Conservation (phyloP, 2,113 vertebrate genomes). For the Lepus americanus region DNA sequence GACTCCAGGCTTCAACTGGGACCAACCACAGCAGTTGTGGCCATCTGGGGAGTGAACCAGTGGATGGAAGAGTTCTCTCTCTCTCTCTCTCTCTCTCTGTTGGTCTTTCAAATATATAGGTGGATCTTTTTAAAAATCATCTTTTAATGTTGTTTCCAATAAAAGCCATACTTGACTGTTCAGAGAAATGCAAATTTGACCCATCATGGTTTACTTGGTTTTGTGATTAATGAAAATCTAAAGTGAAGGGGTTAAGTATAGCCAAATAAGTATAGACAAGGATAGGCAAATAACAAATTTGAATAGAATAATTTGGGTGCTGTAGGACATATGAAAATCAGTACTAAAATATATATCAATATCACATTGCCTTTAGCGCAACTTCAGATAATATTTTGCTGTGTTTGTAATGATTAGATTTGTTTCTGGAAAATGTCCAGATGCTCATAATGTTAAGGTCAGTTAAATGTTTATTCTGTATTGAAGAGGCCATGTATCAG, state of each 20-base stretch:
- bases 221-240: not conserved
- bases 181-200: not conserved
- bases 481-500: slow-evolving; percentile 42
- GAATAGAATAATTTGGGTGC: not conserved
- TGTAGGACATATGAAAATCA: not conserved
- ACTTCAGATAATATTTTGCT: slow-evolving; percentile 75
- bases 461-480: slow-evolving; percentile 76
- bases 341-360: not conserved
- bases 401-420: slow-evolving; percentile 75
- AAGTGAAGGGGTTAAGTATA: not conserved
- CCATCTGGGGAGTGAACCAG: too few species aligned
- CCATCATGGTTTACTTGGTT: not conserved
- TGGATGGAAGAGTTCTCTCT: too few species aligned
- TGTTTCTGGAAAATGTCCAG: slow-evolving; percentile 81
- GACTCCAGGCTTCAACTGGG: too few species aligned
- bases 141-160: not conserved
- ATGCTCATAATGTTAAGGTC: slow-evolving; percentile 78
- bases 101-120: too few species aligned
- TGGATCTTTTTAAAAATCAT: not conserved
- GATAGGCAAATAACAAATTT: not conserved
- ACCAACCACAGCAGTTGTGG: too few species aligned
- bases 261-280: not conserved
- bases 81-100: too few species aligned
- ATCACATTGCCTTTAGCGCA: slow-evolving; percentile 58
- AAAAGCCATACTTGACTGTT: not conserved